Conservation (phyloP, 2,797 vertebrate species). For the Coregonus suidteri region DNA sequence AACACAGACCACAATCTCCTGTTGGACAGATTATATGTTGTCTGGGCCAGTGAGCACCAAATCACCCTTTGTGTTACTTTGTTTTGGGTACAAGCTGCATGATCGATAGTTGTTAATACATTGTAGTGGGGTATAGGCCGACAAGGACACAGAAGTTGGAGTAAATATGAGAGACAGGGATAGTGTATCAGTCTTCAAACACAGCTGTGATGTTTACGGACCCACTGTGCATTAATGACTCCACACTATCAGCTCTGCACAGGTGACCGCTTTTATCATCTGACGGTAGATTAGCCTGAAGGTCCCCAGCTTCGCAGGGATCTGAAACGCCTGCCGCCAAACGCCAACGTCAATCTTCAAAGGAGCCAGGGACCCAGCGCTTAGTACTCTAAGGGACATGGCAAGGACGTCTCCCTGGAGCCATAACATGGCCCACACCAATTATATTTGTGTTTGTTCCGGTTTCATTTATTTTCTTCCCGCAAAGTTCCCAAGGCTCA, state of each 20-base stretch:
- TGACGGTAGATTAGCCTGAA: constrained; percentile 50
- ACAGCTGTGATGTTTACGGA: constrained; percentile 3
- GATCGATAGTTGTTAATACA: not conserved
- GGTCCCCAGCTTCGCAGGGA: constrained; percentile 42
- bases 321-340: constrained; percentile 14
- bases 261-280: constrained; percentile 60
- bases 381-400: constrained; percentile 49
- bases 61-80: not conserved
- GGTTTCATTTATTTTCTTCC: constrained; percentile 54
- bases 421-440: constrained; percentile 56
- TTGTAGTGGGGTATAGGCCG: not conserved
- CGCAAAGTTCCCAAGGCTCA: constrained; percentile 42
- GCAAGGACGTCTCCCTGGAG: constrained; percentile 65
- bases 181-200: no score
- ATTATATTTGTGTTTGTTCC: constrained; percentile 64
- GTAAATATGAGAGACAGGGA: not conserved
- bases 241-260: constrained; percentile 54
- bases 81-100: not conserved
- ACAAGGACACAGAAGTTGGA: no score
- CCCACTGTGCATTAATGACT: constrained; percentile 40
- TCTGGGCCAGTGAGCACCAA: constrained; percentile 6
- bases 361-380: constrained; percentile 21
- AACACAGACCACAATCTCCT: not conserved
- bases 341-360: constrained; percentile 54
- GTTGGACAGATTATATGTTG: not conserved